A percentile compares a stretch with the other conserved stretches of the same genome.
These are phyloP conservation scores for Camptogramma bilineatum DNA, from an alignment of 2,888 invertebrate genomes.

Conservation along the genomic window DNA sequence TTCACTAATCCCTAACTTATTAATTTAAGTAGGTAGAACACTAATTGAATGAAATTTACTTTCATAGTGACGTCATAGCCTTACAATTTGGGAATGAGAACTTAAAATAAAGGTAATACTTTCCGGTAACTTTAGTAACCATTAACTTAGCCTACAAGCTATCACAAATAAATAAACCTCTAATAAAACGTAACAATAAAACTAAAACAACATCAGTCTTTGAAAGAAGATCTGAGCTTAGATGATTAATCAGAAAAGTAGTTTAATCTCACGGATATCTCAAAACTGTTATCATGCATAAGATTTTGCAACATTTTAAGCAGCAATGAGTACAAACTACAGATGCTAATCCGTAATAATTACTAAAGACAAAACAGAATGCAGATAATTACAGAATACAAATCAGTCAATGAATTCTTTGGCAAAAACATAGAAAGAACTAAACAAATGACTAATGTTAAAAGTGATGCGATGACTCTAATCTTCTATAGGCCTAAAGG, in stretches of 20 bases:
- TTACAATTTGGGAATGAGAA: constrained; percentile 68
- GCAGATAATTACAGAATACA: constrained; percentile 26
- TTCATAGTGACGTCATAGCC: constrained; percentile 69
- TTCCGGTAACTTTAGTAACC: constrained; percentile 82
- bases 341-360: constrained; percentile 12
- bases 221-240: constrained; percentile 60
- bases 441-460: constrained; percentile 39
- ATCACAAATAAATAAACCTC: constrained; percentile 82
- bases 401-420: constrained; percentile 48
- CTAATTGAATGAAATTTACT: constrained; percentile 58
- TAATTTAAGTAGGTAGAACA: constrained; percentile 41
- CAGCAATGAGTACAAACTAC: not conserved
- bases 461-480: constrained; percentile 36
- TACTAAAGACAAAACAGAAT: constrained; percentile 19
- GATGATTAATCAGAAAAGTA: constrained; percentile 31
- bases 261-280: constrained; percentile 2
- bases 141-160: constrained; percentile 65
- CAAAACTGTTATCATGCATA: not conserved
- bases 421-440: constrained; percentile 41
- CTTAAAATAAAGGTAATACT: constrained; percentile 80
- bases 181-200: constrained; percentile 76
- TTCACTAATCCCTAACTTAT: constrained; percentile 39
- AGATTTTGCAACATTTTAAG: not conserved
- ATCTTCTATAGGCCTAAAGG: constrained; percentile 30
- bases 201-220: constrained; percentile 80